Conservation (phyloP, 2,113 vertebrate genomes). For the Bos indicus region DNA sequence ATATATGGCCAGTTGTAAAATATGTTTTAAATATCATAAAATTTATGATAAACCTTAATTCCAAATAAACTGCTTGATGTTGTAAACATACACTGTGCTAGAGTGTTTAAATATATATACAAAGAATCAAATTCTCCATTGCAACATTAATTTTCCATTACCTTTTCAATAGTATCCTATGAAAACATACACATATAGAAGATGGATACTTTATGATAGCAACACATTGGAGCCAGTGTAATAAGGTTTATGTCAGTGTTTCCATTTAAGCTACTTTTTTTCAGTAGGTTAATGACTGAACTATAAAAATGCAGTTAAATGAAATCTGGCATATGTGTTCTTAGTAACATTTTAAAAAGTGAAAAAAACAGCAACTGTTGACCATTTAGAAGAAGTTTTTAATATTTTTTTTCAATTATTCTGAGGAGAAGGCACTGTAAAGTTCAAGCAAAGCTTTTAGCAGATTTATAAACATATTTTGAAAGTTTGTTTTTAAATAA, state of each 20-base stretch:
- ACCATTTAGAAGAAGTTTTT: slow-evolving; percentile 64
- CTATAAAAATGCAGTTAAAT: slow-evolving; percentile 81
- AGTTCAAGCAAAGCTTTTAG: slow-evolving; percentile 72
- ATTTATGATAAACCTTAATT: slow-evolving; percentile 68
- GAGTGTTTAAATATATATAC: slow-evolving; percentile 67
- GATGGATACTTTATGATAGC: slow-evolving; percentile 80
- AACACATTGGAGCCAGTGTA: slow-evolving; percentile 80
- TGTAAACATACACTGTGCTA: slow-evolving; percentile 66
- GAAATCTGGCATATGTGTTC: slow-evolving; percentile 80
- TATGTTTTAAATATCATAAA: slow-evolving; percentile 71
- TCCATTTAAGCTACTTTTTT: slow-evolving; percentile 79
- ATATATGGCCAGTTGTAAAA: slow-evolving; percentile 64
- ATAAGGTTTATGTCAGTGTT: slow-evolving; percentile 83
- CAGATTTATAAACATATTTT: slow-evolving; percentile 71
- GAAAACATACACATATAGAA: slow-evolving; percentile 73
- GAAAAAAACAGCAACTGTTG: slow-evolving; percentile 68
- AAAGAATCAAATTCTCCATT: slow-evolving; percentile 81
- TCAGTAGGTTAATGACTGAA: slow-evolving; percentile 77
- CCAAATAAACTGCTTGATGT: slow-evolving; percentile 70
- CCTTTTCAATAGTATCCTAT: slow-evolving; percentile 77
- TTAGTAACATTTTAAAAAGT: slow-evolving; percentile 68
- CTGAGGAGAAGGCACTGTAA: slow-evolving; percentile 65
- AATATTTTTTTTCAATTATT: slow-evolving; percentile 73
- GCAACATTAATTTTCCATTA: slow-evolving; percentile 81
- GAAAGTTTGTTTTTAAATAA: slow-evolving; percentile 56